Conservation (phyloP, 2,113 vertebrate species). For the Asarcornis scutulata region DNA sequence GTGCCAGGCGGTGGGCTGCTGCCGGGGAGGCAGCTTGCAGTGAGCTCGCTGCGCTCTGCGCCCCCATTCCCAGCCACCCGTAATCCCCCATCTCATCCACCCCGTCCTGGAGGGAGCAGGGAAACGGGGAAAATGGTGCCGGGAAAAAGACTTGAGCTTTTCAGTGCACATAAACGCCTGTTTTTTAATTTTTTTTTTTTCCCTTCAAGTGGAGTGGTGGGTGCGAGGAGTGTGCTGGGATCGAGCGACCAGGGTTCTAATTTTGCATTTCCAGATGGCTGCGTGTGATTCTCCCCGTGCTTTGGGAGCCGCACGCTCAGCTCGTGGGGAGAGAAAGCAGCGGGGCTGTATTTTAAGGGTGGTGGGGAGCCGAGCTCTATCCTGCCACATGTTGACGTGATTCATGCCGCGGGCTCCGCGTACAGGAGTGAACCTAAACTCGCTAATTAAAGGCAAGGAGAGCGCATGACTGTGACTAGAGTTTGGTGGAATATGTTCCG, state of each 20-base stretch:
- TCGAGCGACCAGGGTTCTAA: neutral
- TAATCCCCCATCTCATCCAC: neutral
- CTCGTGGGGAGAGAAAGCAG: neutral
- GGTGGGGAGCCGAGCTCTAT: neutral
- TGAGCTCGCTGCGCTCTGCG: neutral
- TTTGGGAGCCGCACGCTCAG: neutral
- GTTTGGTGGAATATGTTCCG: neutral
- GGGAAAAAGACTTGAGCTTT: neutral
- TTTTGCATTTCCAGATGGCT: neutral
- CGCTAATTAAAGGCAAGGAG: rapidly evolving
- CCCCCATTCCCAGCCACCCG: neutral
- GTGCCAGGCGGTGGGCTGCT: neutral
- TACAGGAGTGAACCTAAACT: rapidly evolving
- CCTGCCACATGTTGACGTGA: rapidly evolving
- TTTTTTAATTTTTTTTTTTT: neutral
- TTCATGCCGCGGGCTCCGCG: neutral
- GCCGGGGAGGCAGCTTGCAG: neutral
- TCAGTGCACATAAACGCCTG: rapidly evolving
- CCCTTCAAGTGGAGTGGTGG: rapidly evolving
- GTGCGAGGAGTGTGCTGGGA: neutral
- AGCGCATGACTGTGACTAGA: neutral
- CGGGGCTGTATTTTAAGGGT: neutral
- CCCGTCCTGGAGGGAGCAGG: neutral
- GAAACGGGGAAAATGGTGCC: neutral
- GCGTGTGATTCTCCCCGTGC: neutral